Evolutionary conservation across 2,113 vertebrate species (phyloP), one percentile per base, ranked within the genome.

Genomic region (Struthidea cinerea): DNA sequence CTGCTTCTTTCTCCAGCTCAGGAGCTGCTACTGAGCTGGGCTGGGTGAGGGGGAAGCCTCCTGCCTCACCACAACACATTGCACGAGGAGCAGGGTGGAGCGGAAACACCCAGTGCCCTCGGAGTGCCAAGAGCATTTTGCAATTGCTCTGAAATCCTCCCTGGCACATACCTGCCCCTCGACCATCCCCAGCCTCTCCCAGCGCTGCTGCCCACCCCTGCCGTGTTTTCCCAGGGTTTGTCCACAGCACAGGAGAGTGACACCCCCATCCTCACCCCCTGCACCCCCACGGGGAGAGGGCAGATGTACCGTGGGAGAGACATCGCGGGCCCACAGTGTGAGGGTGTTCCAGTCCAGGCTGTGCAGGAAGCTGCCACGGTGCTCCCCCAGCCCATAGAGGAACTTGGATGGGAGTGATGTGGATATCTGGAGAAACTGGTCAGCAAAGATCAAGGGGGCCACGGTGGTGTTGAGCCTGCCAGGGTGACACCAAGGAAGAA

Each of bases 381-480:
- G 99, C 87, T 99, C 99, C 5, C 98, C 99, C 32, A 99, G 96
- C 7, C 99, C 99, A 1, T 99, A 99, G 60, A 99, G 94, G 81
- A 97, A 99, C 22, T 27, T 92, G 26, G 97, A 98, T 1, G 98
- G 94, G 42, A 99, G 97, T 0, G 89, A 75, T 11, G 98, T 98
- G 70, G 98, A 98, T 56, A 99, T 94, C 97, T 99, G 98, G 65
- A 99, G 98, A 95, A 99, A 99, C 97, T 99, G 98, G 91, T 99
- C 98, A 10, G 98, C 97, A 1, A 98, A 99, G 97, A 99, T 98
- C 91, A 99, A 96, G 16, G 99, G 99, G 60, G 98, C 98, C 91
- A 98, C 97, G 0, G 98, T 98, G 13, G 98, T 98, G 95, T 99
- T 99, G 84, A 99, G 56, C 88, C 98, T 98, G 82, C 17, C 33